Conservation (phyloP, 2,888 invertebrate genomes). For the Fissipunctia ypsillon region DNA sequence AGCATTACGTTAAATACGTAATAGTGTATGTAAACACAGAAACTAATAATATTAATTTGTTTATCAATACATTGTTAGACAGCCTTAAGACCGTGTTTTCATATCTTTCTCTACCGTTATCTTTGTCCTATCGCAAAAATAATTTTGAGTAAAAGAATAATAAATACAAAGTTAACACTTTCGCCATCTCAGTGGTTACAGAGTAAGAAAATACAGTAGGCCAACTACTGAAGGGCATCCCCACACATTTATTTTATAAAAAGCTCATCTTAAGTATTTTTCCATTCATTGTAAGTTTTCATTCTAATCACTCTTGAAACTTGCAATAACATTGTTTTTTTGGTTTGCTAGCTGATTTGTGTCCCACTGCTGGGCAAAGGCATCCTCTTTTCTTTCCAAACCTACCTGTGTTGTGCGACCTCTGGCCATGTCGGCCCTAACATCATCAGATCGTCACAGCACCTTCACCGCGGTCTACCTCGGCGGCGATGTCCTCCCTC, state of each 20-base stretch:
- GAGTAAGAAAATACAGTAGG: not conserved
- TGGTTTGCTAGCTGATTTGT: no score
- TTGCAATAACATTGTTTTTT: not conserved
- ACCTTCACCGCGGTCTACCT: no score
- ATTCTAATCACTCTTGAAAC: not conserved
- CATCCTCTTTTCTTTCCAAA: no score
- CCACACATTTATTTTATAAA: not conserved
- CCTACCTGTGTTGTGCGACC: no score
- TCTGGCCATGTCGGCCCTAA: no score
- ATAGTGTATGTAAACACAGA: slow-evolving; percentile 20
- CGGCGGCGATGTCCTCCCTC: no score
- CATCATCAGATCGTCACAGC: no score
- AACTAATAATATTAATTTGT: not conserved
- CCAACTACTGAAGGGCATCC: not conserved
- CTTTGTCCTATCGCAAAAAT: slow-evolving; percentile 9
- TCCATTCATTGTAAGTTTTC: not conserved
- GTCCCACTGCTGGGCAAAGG: no score
- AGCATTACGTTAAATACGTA: slow-evolving; percentile 9
- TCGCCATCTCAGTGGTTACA: not conserved
- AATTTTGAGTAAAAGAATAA: slow-evolving; percentile 21
- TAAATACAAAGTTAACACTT: slow-evolving; percentile 20
- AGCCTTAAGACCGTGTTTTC: slow-evolving; percentile 8
- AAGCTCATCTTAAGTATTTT: not conserved
- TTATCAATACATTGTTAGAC: slow-evolving; percentile 24
- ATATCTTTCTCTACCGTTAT: slow-evolving; percentile 21